These are phyloP conservation scores for Chironomus tentans DNA, from an alignment of 2,888 invertebrate genomes.

Conservation along the genomic window DNA sequence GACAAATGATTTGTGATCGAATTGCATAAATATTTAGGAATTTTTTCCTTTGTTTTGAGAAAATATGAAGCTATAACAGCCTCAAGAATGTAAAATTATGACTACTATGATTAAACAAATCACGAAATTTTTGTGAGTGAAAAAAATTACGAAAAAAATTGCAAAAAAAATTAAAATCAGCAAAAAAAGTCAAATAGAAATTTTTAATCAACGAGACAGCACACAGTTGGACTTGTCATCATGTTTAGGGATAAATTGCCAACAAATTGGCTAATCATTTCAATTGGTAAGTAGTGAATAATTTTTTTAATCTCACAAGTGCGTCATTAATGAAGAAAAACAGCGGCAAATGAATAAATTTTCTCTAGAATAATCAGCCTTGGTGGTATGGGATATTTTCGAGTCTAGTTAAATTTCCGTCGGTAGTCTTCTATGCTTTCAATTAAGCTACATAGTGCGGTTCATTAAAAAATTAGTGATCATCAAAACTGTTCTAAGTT, in stretches of 20 bases:
- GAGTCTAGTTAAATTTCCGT: no score
- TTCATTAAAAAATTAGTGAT: no score
- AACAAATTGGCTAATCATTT: constrained; percentile 5
- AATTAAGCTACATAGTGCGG: no score
- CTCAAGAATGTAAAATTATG: no score
- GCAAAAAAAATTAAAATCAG: background rate
- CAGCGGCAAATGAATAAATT: no score
- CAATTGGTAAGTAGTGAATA: background rate
- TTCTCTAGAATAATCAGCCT: no score
- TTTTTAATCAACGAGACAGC: background rate
- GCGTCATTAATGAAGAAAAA: no score
- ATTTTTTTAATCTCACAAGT: background rate
- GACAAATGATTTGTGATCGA: background rate
- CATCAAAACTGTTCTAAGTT: no score
- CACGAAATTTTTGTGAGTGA: background rate
- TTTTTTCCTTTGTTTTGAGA: background rate
- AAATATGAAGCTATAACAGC: background rate
- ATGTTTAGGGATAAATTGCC: background rate
- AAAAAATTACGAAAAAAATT: background rate
- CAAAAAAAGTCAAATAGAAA: background rate
- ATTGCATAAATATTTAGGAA: background rate
- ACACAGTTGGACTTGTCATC: background rate
- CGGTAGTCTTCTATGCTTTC: no score
- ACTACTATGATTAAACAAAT: no score
- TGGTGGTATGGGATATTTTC: no score